These are phyloP conservation scores for Spialia ferax DNA, from an alignment of 2,888 invertebrate species.

Conservation along the genomic window DNA sequence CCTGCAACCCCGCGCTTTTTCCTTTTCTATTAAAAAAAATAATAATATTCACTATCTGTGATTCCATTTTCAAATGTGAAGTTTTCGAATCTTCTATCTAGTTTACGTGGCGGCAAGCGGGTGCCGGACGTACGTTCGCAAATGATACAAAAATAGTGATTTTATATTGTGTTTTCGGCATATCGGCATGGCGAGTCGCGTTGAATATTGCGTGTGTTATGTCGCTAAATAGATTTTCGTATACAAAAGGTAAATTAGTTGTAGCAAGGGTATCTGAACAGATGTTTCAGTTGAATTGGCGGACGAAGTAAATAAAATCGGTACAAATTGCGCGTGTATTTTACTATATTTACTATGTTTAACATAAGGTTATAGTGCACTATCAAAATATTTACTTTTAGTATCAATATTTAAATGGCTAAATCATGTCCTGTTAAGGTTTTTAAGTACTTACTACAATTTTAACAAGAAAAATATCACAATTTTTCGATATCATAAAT, in stretches of 20 bases:
- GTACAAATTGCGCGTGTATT: neutral
- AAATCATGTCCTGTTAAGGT: neutral
- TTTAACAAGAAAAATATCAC: neutral
- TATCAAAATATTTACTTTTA: neutral
- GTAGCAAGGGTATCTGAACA: constrained; percentile 8
- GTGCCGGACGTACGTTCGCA: constrained; percentile 54
- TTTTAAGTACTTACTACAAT: neutral
- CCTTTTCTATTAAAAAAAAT: constrained; percentile 33
- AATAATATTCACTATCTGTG: constrained; percentile 31
- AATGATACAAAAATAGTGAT: constrained; percentile 77
- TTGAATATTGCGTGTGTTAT: constrained; percentile 46
- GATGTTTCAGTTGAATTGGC: constrained; percentile 4
- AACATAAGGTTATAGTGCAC: neutral
- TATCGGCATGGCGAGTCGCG: constrained; percentile 66
- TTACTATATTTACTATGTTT: constrained; percentile 3
- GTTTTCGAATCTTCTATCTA: constrained; percentile 8
- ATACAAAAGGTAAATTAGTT: constrained; percentile 39
- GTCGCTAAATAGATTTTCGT: constrained; percentile 38
- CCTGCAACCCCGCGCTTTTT: constrained; percentile 61
- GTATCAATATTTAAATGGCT: neutral
- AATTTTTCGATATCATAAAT: constrained; percentile 11
- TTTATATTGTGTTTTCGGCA: constrained; percentile 73
- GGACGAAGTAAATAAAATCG: neutral
- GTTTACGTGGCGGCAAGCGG: constrained; percentile 5
- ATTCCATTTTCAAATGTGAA: constrained; percentile 34